Evolutionary conservation across 2,797 vertebrate species (phyloP).

Genomic region (Enteromius afrohamiltoni): DNA sequence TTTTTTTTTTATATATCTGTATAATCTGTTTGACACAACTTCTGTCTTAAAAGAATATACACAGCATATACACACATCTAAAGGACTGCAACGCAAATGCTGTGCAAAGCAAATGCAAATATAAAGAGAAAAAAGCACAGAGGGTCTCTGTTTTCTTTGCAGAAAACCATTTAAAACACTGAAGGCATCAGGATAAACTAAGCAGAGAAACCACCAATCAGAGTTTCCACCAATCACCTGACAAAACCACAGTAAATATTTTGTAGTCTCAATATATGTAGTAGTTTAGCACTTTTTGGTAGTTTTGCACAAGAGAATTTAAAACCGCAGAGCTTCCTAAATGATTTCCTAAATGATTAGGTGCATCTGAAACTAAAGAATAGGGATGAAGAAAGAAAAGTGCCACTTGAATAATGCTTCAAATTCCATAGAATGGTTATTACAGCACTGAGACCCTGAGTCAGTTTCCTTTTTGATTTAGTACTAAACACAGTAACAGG

Average conservation of each 20-base stretch:
- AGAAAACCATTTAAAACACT: too few species aligned
- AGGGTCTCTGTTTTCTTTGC: not conserved
- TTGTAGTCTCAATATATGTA: not conserved
- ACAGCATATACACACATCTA: not conserved
- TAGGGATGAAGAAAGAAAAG: not conserved
- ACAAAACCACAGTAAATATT: not conserved
- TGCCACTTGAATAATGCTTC: not conserved
- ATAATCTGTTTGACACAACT: not conserved
- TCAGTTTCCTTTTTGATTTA: too few species aligned
- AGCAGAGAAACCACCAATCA: not conserved
- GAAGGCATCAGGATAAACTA: not conserved
- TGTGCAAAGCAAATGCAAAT: conserved; percentile 34
- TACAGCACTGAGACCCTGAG: not conserved
- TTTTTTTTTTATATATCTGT: not conserved
- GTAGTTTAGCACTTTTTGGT: not conserved
- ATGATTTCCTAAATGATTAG: not conserved
- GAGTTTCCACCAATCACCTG: not conserved
- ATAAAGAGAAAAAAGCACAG: not conserved
- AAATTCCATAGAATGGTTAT: not conserved
- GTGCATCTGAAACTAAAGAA: not conserved
- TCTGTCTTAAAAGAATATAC: not conserved
- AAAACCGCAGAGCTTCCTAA: not conserved
- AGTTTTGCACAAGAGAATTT: not conserved
- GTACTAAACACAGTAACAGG: too few species aligned
- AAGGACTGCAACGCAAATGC: conserved; percentile 6